phyloP scores from a whole-genome alignment of 2,797 vertebrate species.

The Pangasius macronema region DNA sequence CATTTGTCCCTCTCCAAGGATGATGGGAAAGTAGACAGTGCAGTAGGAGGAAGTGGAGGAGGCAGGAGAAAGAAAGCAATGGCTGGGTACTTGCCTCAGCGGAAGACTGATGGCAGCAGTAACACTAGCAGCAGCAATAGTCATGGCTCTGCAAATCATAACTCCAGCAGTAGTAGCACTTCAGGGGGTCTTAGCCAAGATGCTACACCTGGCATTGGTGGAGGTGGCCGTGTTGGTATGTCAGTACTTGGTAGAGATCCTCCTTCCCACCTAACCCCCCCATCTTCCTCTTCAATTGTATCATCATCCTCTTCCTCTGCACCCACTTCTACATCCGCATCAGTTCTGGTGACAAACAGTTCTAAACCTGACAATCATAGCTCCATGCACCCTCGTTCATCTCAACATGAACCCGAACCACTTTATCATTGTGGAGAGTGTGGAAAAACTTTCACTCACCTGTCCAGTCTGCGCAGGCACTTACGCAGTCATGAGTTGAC shows the following conservation, averaged over 20 bases:
- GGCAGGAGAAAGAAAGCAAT: conserved; percentile 83
- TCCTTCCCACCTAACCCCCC: conserved; percentile 75
- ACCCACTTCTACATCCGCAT: conserved; percentile 76
- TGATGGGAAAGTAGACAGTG: conserved; percentile 77
- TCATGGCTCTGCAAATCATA: conserved; percentile 73
- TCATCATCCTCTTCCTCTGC: conserved; percentile 80
- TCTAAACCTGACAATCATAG: conserved; percentile 76
- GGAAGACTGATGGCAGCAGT: conserved; percentile 74
- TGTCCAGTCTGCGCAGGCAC: conserved; percentile 93
- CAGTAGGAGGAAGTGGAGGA: conserved; percentile 66
- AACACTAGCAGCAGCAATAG: conserved; percentile 68
- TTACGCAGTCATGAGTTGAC: conserved; percentile 90
- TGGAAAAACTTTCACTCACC: conserved; percentile 90
- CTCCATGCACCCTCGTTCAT: conserved; percentile 71
- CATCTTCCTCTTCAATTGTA: conserved; percentile 80
- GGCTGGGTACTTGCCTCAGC: conserved; percentile 82
- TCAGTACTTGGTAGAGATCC: conserved; percentile 76
- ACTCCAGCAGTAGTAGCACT: conserved; percentile 65
- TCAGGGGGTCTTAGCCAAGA: conserved; percentile 73
- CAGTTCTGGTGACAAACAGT: conserved; percentile 79
- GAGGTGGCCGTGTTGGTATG: conserved; percentile 67
- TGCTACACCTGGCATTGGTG: conserved; percentile 74
- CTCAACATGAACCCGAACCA: conserved; percentile 76
- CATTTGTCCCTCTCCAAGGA: conserved; percentile 82
- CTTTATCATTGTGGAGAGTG: conserved; percentile 90